A percentile compares a stretch with the other conserved stretches of the same genome.
Evolutionary conservation across 2,888 invertebrate genomes (phyloP).

Genomic region (Melieria crassipennis): DNA sequence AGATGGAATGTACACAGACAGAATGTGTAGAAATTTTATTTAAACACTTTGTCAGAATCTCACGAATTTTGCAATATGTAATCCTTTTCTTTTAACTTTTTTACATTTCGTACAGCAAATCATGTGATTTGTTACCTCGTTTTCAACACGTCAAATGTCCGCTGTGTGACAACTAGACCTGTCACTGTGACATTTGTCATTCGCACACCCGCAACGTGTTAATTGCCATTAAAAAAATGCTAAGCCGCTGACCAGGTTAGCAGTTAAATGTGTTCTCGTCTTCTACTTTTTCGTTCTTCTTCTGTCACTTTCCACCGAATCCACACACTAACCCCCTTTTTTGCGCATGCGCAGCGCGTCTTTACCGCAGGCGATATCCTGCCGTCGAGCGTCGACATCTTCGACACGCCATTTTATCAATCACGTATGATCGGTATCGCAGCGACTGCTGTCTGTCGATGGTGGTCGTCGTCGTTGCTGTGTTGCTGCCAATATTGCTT

Average conservation of each 20-base stretch:
- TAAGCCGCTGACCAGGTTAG: conserved; percentile 6
- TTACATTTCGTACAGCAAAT: no score
- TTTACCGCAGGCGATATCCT: conserved; percentile 9
- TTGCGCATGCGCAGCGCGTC: conserved; percentile 1
- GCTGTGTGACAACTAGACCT: no score
- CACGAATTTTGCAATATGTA: no score
- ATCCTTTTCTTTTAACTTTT: no score
- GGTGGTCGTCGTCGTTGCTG: neutral
- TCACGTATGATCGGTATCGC: conserved; percentile 52
- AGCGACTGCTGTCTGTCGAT: conserved; percentile 13
- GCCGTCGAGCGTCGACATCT: conserved; percentile 43
- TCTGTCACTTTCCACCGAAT: neutral
- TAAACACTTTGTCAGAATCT: no score
- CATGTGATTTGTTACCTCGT: no score
- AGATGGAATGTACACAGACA: no score
- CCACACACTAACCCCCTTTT: conserved; percentile 10
- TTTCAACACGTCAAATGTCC: no score
- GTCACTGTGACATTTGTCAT: no score
- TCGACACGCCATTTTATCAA: conserved; percentile 53
- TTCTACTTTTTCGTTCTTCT: no score
- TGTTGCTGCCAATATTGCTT: neutral
- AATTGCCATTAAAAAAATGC: neutral
- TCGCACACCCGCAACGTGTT: no score
- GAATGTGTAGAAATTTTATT: no score
- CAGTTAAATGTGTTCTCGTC: neutral